phyloP scores from a whole-genome alignment of 2,888 invertebrate species.

The Clivina fossor region DNA sequence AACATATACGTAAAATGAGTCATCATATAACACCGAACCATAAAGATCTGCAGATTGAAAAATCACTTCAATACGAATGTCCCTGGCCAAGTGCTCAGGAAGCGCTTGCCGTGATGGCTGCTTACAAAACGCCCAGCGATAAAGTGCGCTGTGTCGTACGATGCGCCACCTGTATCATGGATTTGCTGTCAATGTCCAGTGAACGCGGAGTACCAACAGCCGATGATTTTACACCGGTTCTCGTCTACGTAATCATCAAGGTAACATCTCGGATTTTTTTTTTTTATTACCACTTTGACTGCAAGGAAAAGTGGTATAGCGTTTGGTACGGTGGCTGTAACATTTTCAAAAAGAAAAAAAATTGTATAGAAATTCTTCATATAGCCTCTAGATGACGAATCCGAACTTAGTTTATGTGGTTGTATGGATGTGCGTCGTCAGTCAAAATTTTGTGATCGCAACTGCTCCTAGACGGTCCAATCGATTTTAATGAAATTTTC shows the following conservation, averaged over 20 bases:
- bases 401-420: no score
- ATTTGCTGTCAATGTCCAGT: constrained; percentile 84
- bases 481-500: no score
- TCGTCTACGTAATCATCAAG: constrained; percentile 95
- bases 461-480: no score
- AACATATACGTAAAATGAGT: constrained; percentile 84
- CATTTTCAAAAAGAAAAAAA: no score
- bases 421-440: no score
- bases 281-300: no score
- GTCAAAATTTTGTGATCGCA: no score
- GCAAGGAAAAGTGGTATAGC: no score
- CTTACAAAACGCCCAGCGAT: constrained; percentile 87
- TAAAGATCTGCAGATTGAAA: constrained; percentile 78
- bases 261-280: constrained; percentile 55
- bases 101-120: constrained; percentile 83
- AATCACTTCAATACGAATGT: constrained; percentile 84
- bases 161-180: constrained; percentile 92
- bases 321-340: no score
- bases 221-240: constrained; percentile 94
- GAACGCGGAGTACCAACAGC: constrained; percentile 78
- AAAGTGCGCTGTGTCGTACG: constrained; percentile 78
- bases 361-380: background rate
- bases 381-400: no score
- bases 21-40: constrained; percentile 75
- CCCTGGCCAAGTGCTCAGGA: constrained; percentile 96